Evolutionary conservation across 2,888 invertebrate genomes (phyloP).

Genomic region (Malachius bipustulatus): DNA sequence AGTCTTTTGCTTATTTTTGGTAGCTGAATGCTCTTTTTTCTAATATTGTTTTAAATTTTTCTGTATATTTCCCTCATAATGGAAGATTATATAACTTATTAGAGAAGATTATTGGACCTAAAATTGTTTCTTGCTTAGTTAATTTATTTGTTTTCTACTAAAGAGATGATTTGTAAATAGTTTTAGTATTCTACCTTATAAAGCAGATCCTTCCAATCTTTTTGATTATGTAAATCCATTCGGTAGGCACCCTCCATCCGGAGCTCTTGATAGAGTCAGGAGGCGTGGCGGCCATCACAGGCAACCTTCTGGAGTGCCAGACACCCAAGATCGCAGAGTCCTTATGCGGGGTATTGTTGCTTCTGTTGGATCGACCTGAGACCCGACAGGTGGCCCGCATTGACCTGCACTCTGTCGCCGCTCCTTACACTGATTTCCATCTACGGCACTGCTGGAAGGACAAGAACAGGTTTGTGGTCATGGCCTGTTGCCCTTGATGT

Average conservation of each 20-base stretch:
- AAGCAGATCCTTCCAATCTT: too few species aligned
- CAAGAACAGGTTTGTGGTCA: slow-evolving; percentile 47
- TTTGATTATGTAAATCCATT: not conserved
- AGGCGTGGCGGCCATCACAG: slow-evolving; percentile 69
- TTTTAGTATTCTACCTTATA: not conserved
- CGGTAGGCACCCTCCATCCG: slow-evolving; percentile 67
- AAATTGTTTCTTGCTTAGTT: not conserved
- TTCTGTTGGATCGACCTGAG: slow-evolving; percentile 72
- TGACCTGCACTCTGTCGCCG: slow-evolving; percentile 76
- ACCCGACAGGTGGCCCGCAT: slow-evolving; percentile 65
- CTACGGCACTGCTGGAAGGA: slow-evolving; percentile 60
- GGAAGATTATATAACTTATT: too few species aligned
- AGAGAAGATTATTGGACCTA: slow-evolving; percentile 5
- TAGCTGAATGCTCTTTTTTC: too few species aligned
- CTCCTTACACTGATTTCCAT: slow-evolving; percentile 90
- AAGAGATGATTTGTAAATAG: not conserved
- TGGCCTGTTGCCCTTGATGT: not conserved
- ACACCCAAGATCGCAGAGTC: slow-evolving; percentile 86
- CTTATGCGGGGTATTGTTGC: slow-evolving; percentile 74
- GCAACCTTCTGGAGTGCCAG: slow-evolving; percentile 74
- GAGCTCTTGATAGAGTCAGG: slow-evolving; percentile 67
- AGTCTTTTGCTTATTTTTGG: too few species aligned
- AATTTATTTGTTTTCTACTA: not conserved
- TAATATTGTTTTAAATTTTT: too few species aligned
- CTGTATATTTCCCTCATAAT: too few species aligned